These are phyloP conservation scores for Tinea semifulvella DNA, from an alignment of 2,888 invertebrate species.

Conservation along the genomic window DNA sequence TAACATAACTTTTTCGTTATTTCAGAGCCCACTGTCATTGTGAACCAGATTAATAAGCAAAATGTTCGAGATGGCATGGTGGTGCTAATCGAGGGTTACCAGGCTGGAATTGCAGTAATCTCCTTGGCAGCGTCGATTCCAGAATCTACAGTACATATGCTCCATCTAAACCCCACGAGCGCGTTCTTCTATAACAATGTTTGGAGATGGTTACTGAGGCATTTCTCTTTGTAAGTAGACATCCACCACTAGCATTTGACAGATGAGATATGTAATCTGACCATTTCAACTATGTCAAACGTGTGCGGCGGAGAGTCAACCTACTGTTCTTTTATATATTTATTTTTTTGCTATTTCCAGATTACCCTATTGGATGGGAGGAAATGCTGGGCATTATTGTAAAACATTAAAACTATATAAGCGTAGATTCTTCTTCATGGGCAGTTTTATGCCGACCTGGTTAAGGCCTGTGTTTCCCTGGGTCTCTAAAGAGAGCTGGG, in stretches of 20 bases:
- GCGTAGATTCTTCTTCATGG: conserved; percentile 39
- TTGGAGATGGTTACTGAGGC: conserved; percentile 40
- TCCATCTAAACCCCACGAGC: conserved; percentile 31
- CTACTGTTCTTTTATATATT: too few species aligned
- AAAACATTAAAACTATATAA: conserved; percentile 39
- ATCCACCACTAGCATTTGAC: too few species aligned
- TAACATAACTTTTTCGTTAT: not conserved
- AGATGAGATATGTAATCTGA: too few species aligned
- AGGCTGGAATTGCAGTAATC: conserved; percentile 32
- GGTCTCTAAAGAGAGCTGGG: conserved; percentile 36
- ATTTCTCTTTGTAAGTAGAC: conserved; percentile 41
- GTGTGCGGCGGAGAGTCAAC: too few species aligned
- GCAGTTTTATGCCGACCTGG: conserved; percentile 40
- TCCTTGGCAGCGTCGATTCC: conserved; percentile 29
- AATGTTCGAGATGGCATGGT: conserved; percentile 1
- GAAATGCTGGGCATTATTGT: conserved; percentile 30
- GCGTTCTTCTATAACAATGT: conserved; percentile 37
- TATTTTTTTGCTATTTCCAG: conserved; percentile 24
- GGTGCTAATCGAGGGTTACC: conserved; percentile 27
- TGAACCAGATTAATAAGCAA: not conserved
- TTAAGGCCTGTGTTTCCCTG: conserved; percentile 29
- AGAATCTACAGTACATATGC: conserved; percentile 13
- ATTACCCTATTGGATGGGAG: conserved; percentile 38
- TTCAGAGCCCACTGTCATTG: not conserved
- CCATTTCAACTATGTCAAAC: too few species aligned